These are phyloP conservation scores for Pristionchus fissidentatus DNA, from an alignment of 2,888 invertebrate genomes.

Conservation along the genomic window DNA sequence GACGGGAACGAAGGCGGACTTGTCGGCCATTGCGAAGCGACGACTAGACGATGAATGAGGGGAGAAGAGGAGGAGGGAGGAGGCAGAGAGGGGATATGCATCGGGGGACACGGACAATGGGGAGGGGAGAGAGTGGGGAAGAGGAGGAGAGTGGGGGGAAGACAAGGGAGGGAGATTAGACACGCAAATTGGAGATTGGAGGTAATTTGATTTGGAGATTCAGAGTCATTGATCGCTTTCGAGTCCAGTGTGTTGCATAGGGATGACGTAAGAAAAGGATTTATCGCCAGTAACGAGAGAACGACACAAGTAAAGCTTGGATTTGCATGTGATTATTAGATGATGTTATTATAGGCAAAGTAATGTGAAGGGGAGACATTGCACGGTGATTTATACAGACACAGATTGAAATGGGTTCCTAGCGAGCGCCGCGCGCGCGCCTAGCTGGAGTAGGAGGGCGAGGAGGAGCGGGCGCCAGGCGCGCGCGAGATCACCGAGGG, in stretches of 20 bases:
- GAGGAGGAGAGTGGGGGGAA: slow-evolving; percentile 23
- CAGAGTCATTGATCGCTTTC: neutral
- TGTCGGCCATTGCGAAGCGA: slow-evolving; percentile 53
- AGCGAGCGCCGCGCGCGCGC: neutral
- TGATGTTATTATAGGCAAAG: neutral
- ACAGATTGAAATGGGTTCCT: slow-evolving; percentile 16
- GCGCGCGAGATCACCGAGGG: neutral
- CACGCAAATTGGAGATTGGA: neutral
- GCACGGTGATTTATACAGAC: slow-evolving; percentile 37
- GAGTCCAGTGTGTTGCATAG: too few relatives aligned
- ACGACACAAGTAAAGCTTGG: slow-evolving; percentile 33
- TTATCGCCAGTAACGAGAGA: too few relatives aligned
- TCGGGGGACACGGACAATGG: neutral
- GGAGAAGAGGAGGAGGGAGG: neutral
- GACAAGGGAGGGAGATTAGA: slow-evolving; percentile 19
- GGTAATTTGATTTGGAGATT: neutral
- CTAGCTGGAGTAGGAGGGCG: slow-evolving; percentile 34
- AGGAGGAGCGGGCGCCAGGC: neutral
- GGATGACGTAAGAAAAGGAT: too few relatives aligned
- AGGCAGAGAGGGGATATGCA: neutral
- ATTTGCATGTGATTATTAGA: slow-evolving; percentile 33
- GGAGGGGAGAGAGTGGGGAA: slow-evolving; percentile 5
- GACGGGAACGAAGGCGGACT: slow-evolving; percentile 57
- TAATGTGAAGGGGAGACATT: neutral
- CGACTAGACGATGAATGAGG: slow-evolving; percentile 47